Evolutionary conservation across 2,113 vertebrate species (phyloP).

Genomic region (Eptesicus fuscus): DNA sequence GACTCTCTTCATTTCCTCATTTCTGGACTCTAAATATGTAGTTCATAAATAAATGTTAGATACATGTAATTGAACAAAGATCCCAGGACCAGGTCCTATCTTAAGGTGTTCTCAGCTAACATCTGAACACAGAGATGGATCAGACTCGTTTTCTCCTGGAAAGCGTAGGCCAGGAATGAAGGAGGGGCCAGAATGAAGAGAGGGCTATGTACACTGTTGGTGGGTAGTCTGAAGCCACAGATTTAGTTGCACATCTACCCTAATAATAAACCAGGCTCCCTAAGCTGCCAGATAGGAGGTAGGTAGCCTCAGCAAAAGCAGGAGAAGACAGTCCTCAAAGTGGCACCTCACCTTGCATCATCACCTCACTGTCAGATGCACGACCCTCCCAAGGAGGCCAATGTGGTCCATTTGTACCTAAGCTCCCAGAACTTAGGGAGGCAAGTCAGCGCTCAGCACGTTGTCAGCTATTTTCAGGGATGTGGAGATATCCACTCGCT

Average conservation of each 20-base stretch:
- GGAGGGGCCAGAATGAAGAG: neutral
- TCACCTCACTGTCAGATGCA: neutral
- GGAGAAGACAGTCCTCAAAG: neutral
- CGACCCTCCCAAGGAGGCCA: neutral
- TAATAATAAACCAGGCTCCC: neutral
- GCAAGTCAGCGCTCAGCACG: neutral
- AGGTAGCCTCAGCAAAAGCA: neutral
- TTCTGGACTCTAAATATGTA: neutral
- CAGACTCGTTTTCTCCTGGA: neutral
- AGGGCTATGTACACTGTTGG: accelerated
- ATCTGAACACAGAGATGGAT: neutral
- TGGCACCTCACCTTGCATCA: neutral
- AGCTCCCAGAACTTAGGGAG: neutral
- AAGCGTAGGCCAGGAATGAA: neutral
- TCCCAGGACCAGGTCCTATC: neutral
- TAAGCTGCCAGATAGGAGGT: neutral
- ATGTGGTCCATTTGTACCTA: neutral
- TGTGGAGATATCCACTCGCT: neutral
- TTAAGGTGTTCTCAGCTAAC: neutral
- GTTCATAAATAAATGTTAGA: neutral
- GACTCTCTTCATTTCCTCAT: neutral
- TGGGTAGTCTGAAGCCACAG: too few relatives aligned
- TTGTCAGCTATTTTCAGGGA: neutral
- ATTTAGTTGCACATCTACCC: neutral
- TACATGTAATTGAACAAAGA: neutral